Evolutionary conservation across 2,888 invertebrate species (phyloP), one percentile per base, ranked within the genome.

Genomic region (Macrostomum cliftonense): DNA sequence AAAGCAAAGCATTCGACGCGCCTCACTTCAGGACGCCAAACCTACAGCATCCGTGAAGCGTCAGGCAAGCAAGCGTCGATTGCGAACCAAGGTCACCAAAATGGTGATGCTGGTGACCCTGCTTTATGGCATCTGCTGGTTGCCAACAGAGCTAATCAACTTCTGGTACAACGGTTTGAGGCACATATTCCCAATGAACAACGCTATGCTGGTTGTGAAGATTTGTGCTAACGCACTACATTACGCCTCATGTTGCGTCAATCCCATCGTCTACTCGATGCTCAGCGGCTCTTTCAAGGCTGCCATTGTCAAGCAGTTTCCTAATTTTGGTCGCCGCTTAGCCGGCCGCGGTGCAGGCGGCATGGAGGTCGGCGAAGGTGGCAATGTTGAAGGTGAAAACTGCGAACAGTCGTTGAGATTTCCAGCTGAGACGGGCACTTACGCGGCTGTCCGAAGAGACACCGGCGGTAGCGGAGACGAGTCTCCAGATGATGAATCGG

Each of bases 251-350:
- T 40, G 43, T 14, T 47, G 48, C 20, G 47, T 47, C 42, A 47
- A 47, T n/a, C 48, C 48, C 13, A 46, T 47, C 20, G 21, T 47
- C 17, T 47, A 47, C 21, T 47, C 48, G n/a, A 47, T 47, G n/a
- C 36, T 47, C 14, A 47, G 48, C 47, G 43, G 42, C n/a, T 39
- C 42, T 9, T 47, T 47, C 48, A 40, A 47, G 19, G 36, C 11
- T 9, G 42, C 43, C 21, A 21, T 47, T 37, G n/a, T 36, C 20
- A 47, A 47, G 48, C 48, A 47, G 17, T 47, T 47, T 42, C 48
- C 48, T 4, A 43, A 12, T 12, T 12, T 47, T 12, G 40, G 47
- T 17, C 48, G 45, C 4, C 28, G 28, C 4, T 9, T 28, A 9
- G 28, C 4, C 28, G 28, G 28, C 28, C 4, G 4, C 28, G 28